Evolutionary conservation across 1,140 invertebrate species (phyloP).

Genomic region (Neuroterus valhalla): DNA sequence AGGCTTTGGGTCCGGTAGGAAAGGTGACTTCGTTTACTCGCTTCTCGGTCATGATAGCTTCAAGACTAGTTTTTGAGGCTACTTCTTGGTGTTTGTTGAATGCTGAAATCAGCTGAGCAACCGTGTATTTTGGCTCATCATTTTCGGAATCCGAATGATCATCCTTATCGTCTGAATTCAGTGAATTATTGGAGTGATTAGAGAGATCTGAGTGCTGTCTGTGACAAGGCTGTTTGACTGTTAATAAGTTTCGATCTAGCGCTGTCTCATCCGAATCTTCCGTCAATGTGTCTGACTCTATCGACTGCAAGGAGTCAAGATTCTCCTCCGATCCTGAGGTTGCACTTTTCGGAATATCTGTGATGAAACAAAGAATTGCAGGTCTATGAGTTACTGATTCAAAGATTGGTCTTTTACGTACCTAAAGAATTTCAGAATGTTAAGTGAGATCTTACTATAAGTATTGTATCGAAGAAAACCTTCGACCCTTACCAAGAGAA

Average conservation of each 20-base stretch:
- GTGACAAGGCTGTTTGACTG: constrained; percentile 57
- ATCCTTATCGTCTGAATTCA: constrained; percentile 67
- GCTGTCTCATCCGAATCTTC: constrained; percentile 69
- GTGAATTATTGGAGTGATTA: constrained; percentile 68
- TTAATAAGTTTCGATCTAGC: constrained; percentile 34
- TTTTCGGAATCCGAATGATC: constrained; percentile 71
- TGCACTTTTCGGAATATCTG: constrained; percentile 51
- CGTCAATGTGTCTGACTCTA: constrained; percentile 71
- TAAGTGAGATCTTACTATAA: too few relatives aligned
- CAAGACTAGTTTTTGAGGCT: constrained; percentile 72
- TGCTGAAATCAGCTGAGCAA: constrained; percentile 75
- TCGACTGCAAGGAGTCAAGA: constrained; percentile 69
- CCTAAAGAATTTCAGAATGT: too few relatives aligned
- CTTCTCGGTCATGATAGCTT: constrained; percentile 73
- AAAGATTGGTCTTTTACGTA: too few relatives aligned
- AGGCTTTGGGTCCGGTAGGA: constrained; percentile 75
- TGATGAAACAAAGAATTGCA: not conserved
- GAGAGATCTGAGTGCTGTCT: constrained; percentile 68
- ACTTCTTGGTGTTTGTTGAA: constrained; percentile 77
- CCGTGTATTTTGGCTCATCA: constrained; percentile 76
- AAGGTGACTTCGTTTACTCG: constrained; percentile 71
- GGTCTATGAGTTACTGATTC: too few relatives aligned
- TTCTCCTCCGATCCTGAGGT: constrained; percentile 66
- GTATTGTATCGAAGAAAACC: too few relatives aligned
- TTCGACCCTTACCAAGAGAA: too few relatives aligned